Percentiles rank a stretch among this genome's conserved stretches.
Evolutionary conservation across 2,113 vertebrate genomes (phyloP).

Genomic region (Xyliphius kryptos): DNA sequence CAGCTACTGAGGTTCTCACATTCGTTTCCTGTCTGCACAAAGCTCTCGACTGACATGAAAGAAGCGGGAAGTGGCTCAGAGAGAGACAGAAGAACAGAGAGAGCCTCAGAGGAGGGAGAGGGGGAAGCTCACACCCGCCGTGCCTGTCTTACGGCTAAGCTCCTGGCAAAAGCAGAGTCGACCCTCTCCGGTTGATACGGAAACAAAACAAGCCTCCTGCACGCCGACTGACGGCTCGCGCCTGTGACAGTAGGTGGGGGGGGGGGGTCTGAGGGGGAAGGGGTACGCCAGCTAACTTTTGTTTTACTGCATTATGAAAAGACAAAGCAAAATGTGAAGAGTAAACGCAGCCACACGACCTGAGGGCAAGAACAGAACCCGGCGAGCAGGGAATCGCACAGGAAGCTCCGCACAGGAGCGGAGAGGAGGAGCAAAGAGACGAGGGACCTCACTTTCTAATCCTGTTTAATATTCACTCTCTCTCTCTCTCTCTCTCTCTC

Average conservation of each 20-base stretch:
- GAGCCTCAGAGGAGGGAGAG: constrained; percentile 40
- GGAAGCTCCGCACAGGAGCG: no score
- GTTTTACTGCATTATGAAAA: no score
- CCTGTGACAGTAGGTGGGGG: no score
- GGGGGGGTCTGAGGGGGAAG: not conserved
- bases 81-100: constrained; percentile 37
- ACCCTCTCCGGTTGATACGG: constrained; percentile 53
- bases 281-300: not conserved
- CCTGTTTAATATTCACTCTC: no score
- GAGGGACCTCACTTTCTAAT: no score
- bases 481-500: no score
- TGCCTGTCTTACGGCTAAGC: constrained; percentile 64
- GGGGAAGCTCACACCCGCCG: constrained; percentile 66
- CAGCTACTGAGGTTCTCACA: not conserved
- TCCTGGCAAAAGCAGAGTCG: constrained; percentile 61
- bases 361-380: constrained; percentile 1
- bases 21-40: constrained; percentile 19
- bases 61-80: constrained; percentile 5
- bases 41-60: constrained; percentile 27
- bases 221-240: constrained; percentile 20
- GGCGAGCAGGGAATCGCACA: not conserved
- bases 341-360: constrained; percentile 20
- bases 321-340: not conserved
- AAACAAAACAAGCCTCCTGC: constrained; percentile 8
- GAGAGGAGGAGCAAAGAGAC: no score